A percentile compares a stretch with the other conserved stretches of the same genome.
Conservation (phyloP, 1,140 invertebrate genomes). For the Araneus ventricosus region DNA sequence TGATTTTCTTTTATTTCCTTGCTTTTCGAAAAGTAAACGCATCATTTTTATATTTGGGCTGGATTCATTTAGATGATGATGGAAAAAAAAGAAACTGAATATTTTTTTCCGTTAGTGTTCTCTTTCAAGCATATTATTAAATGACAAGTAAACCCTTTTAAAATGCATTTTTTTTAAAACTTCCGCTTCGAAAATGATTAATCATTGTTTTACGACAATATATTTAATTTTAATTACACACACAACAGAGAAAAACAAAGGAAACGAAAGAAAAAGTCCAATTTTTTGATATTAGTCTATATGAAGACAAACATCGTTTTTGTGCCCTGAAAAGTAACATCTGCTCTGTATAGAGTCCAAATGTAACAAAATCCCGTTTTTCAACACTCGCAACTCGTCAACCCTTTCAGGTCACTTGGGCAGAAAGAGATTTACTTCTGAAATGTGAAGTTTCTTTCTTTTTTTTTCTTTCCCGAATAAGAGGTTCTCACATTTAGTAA, state of each 20-base stretch:
- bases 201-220: neutral
- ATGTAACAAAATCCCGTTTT: constrained; percentile 71
- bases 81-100: too few species aligned
- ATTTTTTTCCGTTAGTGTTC: too few species aligned
- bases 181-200: neutral
- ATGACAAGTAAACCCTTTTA: neutral
- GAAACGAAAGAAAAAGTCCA: constrained; percentile 1
- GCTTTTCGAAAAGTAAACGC: too few species aligned
- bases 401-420: constrained; percentile 73
- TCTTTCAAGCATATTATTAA: neutral
- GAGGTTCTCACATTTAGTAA: constrained; percentile 74
- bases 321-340: constrained; percentile 70
- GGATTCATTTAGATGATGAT: too few species aligned
- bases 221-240: neutral
- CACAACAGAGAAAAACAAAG: neutral
- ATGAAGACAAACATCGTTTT: constrained; percentile 52
- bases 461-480: constrained; percentile 55
- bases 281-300: constrained; percentile 61
- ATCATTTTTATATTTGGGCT: too few species aligned
- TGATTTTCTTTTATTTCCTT: too few species aligned
- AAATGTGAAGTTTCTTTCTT: constrained; percentile 50
- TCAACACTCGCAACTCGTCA: constrained; percentile 65
- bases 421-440: constrained; percentile 70
- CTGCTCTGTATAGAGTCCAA: constrained; percentile 64
- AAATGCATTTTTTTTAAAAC: neutral